phyloP scores from a whole-genome alignment of 2,113 vertebrate species.

The Nothoprocta pentlandii region DNA sequence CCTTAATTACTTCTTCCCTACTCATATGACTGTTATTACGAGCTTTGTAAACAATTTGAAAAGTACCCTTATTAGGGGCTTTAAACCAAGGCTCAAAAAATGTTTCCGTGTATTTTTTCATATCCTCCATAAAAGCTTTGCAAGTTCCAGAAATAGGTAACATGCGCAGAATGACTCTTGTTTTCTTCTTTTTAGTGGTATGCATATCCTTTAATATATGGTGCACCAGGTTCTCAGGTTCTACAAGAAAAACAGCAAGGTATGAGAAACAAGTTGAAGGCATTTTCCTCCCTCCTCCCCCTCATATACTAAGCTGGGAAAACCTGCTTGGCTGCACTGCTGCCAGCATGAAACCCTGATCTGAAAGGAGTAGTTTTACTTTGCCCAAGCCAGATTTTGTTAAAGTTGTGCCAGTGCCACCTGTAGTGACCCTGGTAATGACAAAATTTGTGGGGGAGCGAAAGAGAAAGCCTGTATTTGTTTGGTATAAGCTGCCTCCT shows the following conservation, averaged over 20 bases:
- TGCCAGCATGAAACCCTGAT: not conserved
- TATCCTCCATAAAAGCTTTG: constrained; percentile 93
- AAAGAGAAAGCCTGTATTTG: not conserved
- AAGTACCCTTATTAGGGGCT: constrained; percentile 88
- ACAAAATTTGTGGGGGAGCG: not conserved
- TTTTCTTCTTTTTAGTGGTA: constrained; percentile 92
- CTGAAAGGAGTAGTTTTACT: not conserved
- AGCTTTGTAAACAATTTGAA: constrained; percentile 94
- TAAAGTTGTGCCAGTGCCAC: not conserved
- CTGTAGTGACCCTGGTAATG: accelerated
- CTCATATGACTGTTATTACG: constrained; percentile 94
- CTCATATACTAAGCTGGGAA: not conserved
- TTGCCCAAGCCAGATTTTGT: not conserved
- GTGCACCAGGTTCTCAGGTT: constrained; percentile 92
- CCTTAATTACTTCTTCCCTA: constrained; percentile 93
- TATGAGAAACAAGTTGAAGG: not conserved
- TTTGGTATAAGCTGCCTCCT: accelerated
- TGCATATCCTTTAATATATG: constrained; percentile 92
- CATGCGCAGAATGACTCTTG: constrained; percentile 92
- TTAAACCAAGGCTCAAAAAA: constrained; percentile 96
- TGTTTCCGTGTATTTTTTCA: constrained; percentile 88
- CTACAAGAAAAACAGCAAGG: constrained; percentile 68
- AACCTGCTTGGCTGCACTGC: not conserved
- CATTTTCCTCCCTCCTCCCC: not conserved
- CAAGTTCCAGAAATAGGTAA: constrained; percentile 93